Evolutionary conservation across 2,113 vertebrate genomes (phyloP), one percentile per base, ranked within the genome.

Genomic region (Chamaea fasciata): DNA sequence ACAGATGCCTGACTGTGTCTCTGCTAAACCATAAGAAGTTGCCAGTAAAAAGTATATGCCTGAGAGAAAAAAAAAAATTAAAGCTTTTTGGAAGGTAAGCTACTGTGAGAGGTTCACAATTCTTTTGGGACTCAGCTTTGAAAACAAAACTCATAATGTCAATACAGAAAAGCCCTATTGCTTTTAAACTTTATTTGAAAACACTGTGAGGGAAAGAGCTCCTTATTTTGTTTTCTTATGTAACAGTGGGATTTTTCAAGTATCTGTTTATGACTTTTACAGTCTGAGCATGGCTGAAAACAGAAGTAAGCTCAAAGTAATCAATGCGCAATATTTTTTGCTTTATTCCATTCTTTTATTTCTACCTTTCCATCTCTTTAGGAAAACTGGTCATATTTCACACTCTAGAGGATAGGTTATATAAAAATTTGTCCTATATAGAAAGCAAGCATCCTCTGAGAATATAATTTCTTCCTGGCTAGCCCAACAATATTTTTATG

Each of bases 91-190:
- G 57, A 94, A 91, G 77, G 92, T 75, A 78, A 89, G 83, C 87
- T 94, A 81, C 80, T 0, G 0, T 75, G 69, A 87, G 80, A 89
- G 28, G 86, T 95, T 96, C 89, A 92, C 73, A 92, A 52, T 94
- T 84, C 95, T 82, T 90, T 56, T 59, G 94, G 84, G 95, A 94
- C 63, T 75, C 47, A 60, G 20, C 60, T 97, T 95, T 87, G 77
- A 93, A 94, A 97, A 94, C 52, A 96, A 92, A 93, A 37, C 60
- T 85, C 69, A 35, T 62, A 75, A 90, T 67, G 83, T 70, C 86
- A 67, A 52, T 89, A 64, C 37, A 82, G 76, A 89, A 94, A 92
- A 94, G 52, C 44, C 42, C 42, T 70, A n/a, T 78, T 94, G 64
- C 65, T 87, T 89, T 94, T 69, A 89, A 89, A 92, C 57, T 53